Evolutionary conservation across 1,140 invertebrate species (phyloP), one percentile per base, ranked within the genome.

Genomic region (Drosophila orosa): DNA sequence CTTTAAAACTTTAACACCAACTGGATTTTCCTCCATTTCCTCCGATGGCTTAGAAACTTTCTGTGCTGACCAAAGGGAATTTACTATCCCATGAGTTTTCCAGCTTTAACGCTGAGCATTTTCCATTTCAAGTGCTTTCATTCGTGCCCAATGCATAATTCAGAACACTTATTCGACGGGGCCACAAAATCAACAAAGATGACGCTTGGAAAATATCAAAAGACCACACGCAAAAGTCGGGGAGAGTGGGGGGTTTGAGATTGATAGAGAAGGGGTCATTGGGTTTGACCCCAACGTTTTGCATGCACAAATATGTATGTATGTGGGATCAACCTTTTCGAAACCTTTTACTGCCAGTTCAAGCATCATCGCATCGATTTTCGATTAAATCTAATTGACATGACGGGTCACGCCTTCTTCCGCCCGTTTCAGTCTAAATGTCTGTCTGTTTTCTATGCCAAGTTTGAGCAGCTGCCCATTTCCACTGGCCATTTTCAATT

Each of bases 301-400:
- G 79, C 47, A 47, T 27, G 7, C 12, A 45, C 74, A 85, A 24
- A 7, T 7, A 10, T 9, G 0, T 22, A 52, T 10, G 19, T 80
- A 78, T 86, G 65, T 65, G 63, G 59, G 31, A 79, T 79, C 61
- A 87, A 76, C 69, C 40, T 68, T 42, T 29, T 12, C 10, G 63
- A 72, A 74, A 74, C 83, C 82, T 85, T 66, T 74, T 22, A 22
- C 37, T 60, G 55, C 50, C 39, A 31, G 42, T 63, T 45, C 39
- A 52, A 44, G 33, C 65, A 56, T 55, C 50, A 52, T 24, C 10
- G 25, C 40, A 85, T 83, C 58, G 80, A 84, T 83, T 85, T 84
- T 76, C 80, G 60, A 75, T 84, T 80, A 80, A 55, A 69, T 80
- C 55, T 80, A 80, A 85, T 84, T 83, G 76, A 67, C 80, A 60